A percentile compares a stretch with the other conserved stretches of the same genome.
phyloP scores from a whole-genome alignment of 2,888 invertebrate genomes.

The Rhaphigaster nebulosa region DNA sequence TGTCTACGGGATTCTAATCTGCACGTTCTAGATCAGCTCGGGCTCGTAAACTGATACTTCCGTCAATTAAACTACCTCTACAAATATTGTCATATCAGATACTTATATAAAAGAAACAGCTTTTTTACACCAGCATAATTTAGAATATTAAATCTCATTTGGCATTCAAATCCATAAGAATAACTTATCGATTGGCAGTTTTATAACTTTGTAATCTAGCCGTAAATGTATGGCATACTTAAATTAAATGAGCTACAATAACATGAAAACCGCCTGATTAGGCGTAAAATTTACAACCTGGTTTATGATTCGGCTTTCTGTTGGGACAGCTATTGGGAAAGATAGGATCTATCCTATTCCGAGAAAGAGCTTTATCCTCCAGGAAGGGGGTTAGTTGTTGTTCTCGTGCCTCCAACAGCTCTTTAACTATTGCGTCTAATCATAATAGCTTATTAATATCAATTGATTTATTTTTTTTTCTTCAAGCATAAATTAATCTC shows the following conservation, averaged over 20 bases:
- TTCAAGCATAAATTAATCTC: background rate
- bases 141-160: background rate
- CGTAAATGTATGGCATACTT: background rate
- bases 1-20: background rate
- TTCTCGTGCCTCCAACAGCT: background rate
- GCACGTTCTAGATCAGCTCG: background rate
- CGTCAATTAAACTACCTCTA: background rate
- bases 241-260: background rate
- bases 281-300: constrained; percentile 32
- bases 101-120: background rate
- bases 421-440: background rate
- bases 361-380: background rate
- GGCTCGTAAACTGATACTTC: background rate
- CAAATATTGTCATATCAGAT: background rate
- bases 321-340: background rate
- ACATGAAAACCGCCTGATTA: background rate
- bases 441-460: background rate
- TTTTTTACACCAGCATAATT: background rate
- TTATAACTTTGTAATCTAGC: background rate
- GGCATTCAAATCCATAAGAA: background rate
- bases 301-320: constrained; percentile 10
- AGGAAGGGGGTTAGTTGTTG: constrained; percentile 1
- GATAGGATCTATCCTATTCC: background rate
- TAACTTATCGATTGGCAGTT: constrained; percentile 10
- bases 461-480: background rate